These are phyloP conservation scores for Heliconius nattereri DNA, from an alignment of 1,140 invertebrate species.

Conservation along the genomic window DNA sequence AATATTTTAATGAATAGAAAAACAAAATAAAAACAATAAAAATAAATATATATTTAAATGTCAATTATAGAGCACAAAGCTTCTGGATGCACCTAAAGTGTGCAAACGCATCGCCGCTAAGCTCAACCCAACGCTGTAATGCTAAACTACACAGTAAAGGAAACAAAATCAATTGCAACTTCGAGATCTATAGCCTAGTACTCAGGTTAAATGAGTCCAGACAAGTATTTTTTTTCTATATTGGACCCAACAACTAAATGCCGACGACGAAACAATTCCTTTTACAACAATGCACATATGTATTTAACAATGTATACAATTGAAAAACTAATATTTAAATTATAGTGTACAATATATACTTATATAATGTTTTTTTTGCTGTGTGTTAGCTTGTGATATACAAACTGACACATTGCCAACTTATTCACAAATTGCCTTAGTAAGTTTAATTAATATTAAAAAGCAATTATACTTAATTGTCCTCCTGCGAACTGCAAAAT, in stretches of 20 bases:
- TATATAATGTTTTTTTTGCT: not conserved
- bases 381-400: no score
- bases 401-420: no score
- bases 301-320: conserved; percentile 18
- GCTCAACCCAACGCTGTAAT: conserved; percentile 31
- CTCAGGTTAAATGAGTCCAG: not conserved
- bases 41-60: conserved; percentile 12
- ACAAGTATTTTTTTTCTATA: conserved; percentile 8
- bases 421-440: no score
- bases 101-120: conserved; percentile 17
- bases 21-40: not conserved
- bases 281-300: not conserved
- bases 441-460: no score
- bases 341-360: not conserved
- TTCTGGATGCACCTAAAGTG: conserved; percentile 25
- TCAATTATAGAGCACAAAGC: not conserved
- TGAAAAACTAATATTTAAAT: conserved; percentile 15
- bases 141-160: not conserved
- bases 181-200: conserved; percentile 19
- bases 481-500: no score
- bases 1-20: not conserved
- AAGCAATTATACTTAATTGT: no score
- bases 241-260: conserved; percentile 36
- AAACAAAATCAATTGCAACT: conserved; percentile 18
- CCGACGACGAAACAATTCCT: conserved; percentile 14